Conservation (phyloP, 1,140 invertebrate genomes). For the Drosophila lacertosa region DNA sequence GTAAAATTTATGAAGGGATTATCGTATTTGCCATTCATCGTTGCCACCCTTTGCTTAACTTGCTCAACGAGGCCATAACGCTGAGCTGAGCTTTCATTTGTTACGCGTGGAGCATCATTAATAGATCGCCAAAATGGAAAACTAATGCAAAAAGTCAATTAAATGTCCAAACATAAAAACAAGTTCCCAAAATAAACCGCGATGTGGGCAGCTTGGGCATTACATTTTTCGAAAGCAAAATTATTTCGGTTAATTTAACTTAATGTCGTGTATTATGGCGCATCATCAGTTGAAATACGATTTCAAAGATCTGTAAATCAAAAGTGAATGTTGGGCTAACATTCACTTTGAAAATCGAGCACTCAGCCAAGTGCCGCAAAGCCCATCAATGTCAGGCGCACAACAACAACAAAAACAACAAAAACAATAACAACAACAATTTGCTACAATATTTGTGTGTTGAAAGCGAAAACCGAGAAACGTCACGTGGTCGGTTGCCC, state of each 20-base stretch:
- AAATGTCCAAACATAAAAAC: slow-evolving; percentile 45
- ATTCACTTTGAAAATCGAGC: slow-evolving; percentile 73
- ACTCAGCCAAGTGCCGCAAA: slow-evolving; percentile 41
- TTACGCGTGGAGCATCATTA: slow-evolving; percentile 12
- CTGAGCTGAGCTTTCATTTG: slow-evolving; percentile 7
- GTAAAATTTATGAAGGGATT: slow-evolving; percentile 12
- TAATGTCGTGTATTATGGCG: slow-evolving; percentile 67
- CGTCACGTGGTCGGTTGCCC: slow-evolving; percentile 36
- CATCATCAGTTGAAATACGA: slow-evolving; percentile 54
- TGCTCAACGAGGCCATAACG: background rate
- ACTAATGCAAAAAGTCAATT: slow-evolving; percentile 43
- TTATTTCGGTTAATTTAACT: slow-evolving; percentile 60
- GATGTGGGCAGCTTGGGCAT: slow-evolving; percentile 45
- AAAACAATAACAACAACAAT: slow-evolving; percentile 54
- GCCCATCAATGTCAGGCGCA: slow-evolving; percentile 55
- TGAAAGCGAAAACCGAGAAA: slow-evolving; percentile 11
- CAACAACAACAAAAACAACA: no score
- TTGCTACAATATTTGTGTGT: slow-evolving; percentile 46
- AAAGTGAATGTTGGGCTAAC: slow-evolving; percentile 71
- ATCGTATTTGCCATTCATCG: background rate
- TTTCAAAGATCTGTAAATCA: slow-evolving; percentile 45
- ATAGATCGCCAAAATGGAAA: slow-evolving; percentile 39
- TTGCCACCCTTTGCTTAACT: background rate
- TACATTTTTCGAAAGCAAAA: slow-evolving; percentile 58
- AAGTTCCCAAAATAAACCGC: slow-evolving; percentile 34